Evolutionary conservation across 2,888 invertebrate species (phyloP), one percentile per base, ranked within the genome.

Genomic region (Ethmia dodecea): DNA sequence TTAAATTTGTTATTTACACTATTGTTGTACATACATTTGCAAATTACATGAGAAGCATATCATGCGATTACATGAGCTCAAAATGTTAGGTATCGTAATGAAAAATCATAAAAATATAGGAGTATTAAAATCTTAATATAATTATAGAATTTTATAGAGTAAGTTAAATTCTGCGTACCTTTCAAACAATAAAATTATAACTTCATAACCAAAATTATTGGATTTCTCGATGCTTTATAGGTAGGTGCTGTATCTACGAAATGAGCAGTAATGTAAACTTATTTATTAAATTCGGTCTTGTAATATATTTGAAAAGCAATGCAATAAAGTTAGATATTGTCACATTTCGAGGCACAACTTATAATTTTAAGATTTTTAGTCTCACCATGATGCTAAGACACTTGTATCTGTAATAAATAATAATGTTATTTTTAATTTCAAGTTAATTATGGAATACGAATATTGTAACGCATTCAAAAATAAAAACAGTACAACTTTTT

Each of bases 401-500:
- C 71, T 55, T 70, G 58, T 65, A 64, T 57, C 57, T 67, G 64
- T 53, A 18, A 18, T 18, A 18, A 18, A 18, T 18, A 18, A 18
- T 18, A 18, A n/a, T n/a, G n/a, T 65, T 64, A 58, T 62, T 63
- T 48, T 48, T 38, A 43, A 61, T 68, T 60, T 45, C 42, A 64
- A 54, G 67, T 68, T 55, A 58, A 69, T 61, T 65, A 51, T 42
- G 9, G 47, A 55, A 56, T 60, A 44, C 50, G 45, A 42, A 44
- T 45, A 72, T 72, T 76, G 74, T 76, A 73, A 71, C 62, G 62
- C 67, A 74, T 72, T 75, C 55, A 59, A 54, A 67, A 75, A 70
- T 72, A 71, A 76, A 53, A 72, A 63, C 62, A 63, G 65, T 75
- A 71, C 70, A 69, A 73, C 52, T 42, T 55, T 51, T n/a, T 38